Base-by-base conservation (phyloP, 2,888 invertebrate species). In the Lochmaea capreae region DNA sequence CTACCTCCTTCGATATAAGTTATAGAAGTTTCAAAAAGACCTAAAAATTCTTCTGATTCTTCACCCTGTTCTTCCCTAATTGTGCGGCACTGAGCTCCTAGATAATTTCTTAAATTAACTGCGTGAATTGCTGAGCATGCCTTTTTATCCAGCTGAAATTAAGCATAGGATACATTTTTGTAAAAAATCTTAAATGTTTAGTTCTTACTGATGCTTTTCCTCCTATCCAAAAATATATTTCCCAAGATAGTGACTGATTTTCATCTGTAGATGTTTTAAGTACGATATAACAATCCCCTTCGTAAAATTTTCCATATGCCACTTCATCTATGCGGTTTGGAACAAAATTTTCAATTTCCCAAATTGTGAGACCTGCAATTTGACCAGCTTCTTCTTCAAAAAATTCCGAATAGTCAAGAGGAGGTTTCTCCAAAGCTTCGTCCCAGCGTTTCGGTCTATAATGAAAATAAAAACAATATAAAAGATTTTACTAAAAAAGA, bases 291-390 rank as follows among this genome's bases (percentile, higher is more conserved):
- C 99, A 99, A 87, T 99, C 99, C 6, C 96, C 99, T 88, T 99
- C 98, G 85, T 98, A 99, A 88, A 99, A 99, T 87, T 98, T 98
- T 3, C 99, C 99, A 85, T 97, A 95, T 0, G 97, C 93, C 8
- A 94, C 97, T 90, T 96, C 96, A 69, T 96, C 96, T 59, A 99
- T 93, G 82, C 94, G 94, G 85, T 97, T 97, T 0, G 99, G 99
- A 78, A 99, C 89, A 87, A 99, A 99, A 88, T 99, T 99, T 87
- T 99, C 99, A 76, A 99, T 99, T 89, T 99, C 99, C 99, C 99
- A 99, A 75, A 98, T 94, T 39, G 95, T 94, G 46, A 99, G 84
- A 2, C 98, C 98, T 0, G 97, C 94, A 69, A 94, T 90, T 85
- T 97, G 97, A 0, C 99, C 99, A 0, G 97, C 96, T 81, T 96